Base-by-base conservation (phyloP, 2,888 invertebrate genomes). In the Andrena chrysosceles region DNA sequence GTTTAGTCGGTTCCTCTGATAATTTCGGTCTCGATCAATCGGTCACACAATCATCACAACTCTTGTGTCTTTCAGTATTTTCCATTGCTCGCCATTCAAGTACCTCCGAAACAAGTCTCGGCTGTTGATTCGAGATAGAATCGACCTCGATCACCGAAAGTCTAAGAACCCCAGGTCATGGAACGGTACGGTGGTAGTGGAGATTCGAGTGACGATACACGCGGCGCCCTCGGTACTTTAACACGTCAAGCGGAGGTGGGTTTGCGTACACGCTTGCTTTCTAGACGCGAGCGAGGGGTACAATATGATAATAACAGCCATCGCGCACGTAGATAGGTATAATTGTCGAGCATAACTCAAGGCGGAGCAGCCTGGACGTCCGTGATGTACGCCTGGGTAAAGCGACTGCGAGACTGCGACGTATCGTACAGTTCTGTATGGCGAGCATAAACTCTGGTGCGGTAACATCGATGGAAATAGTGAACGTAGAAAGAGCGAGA, bases 331-430 rank as follows among this genome's bases (percentile, higher is more conserved):
- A 91, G 91, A 91, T 90, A 90, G 91, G 90, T 92, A 92, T 92
- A 93, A 93, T 93, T 92, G 93, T 93, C 93, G 92, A 91, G 91
- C 92, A 92, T 93, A 93, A 93, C 90, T 92, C 92, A 93, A 89
- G 90, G 90, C 90, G 90, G 91, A 91, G 90, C 90, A 86, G 89
- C 89, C 89, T 89, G 91, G 91, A 92, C 91, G 89, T 89, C 81
- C 87, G 90, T 92, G 92, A 92, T 91, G 91, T 92, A 93, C 93
- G 91, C 88, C 89, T 91, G 81, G 90, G 91, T 90, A 90, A 91
- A 92, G 92, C 91, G 89, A 87, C 88, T 87, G 87, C 87, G 85
- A 86, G 89, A 88, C 87, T 87, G 85, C 85, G 79, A 66, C 81
- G 81, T 81, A 84, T 78, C 84, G 84, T 83, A 83, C 70, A 42